Evolutionary conservation across 1,140 invertebrate species (phyloP).

Genomic region (Rhopalosiphum padi): DNA sequence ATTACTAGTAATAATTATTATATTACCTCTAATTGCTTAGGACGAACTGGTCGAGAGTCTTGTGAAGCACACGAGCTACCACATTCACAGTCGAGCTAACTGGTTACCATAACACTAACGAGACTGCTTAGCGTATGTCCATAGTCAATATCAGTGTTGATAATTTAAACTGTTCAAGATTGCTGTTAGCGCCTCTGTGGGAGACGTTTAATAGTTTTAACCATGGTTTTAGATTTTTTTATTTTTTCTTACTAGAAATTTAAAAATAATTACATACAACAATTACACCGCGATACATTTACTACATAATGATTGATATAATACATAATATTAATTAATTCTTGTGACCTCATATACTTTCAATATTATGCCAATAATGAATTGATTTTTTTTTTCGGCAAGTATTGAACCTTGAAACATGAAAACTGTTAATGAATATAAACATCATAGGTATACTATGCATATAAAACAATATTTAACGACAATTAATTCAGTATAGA

Average conservation of each 20-base stretch:
- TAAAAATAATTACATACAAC: conserved; percentile 6
- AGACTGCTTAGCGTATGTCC: conserved; percentile 45
- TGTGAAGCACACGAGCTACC: conserved; percentile 38
- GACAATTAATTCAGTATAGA: not conserved
- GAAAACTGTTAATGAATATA: not conserved
- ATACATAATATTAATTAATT: conserved; percentile 31
- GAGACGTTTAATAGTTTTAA: conserved; percentile 43
- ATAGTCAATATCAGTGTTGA: conserved; percentile 57
- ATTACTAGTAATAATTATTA: conserved; percentile 28
- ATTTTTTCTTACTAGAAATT: conserved; percentile 38
- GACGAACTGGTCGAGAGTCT: conserved; percentile 33
- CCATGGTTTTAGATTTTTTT: conserved; percentile 27
- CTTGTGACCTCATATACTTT: not conserved
- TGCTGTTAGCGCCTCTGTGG: conserved; percentile 41
- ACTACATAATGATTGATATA: not conserved
- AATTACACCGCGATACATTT: conserved; percentile 2
- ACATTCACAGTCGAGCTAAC: conserved; percentile 44
- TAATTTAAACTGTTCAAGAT: conserved; percentile 56
- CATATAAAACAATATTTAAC: not conserved
- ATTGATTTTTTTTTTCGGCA: conserved; percentile 31
- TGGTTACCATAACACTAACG: conserved; percentile 53
- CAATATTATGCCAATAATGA: conserved; percentile 30
- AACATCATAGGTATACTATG: not conserved
- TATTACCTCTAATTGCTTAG: conserved; percentile 40
- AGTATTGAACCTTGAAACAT: conserved; percentile 34